Conservation (phyloP, 1,140 invertebrate genomes). For the Steinernema khuongi region DNA sequence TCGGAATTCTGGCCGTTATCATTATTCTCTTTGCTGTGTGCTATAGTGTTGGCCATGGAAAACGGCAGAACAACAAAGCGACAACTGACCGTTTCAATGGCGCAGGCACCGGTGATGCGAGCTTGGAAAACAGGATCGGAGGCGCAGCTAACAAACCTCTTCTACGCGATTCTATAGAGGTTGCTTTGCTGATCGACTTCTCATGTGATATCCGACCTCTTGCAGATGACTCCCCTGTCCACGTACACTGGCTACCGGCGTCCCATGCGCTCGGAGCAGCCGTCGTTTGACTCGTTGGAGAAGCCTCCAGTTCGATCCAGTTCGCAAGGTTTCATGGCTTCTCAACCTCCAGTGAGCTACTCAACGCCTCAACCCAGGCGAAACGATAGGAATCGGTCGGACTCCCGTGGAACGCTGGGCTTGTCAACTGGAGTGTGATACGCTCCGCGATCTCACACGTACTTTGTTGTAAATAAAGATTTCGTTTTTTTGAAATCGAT, state of each 20-base stretch:
- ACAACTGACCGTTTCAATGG: background rate
- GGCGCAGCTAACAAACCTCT: background rate
- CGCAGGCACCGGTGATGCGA: background rate
- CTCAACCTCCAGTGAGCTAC: background rate
- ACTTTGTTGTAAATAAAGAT: background rate
- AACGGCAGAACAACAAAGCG: background rate
- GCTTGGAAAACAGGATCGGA: background rate
- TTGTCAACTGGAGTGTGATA: background rate
- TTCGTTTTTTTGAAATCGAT: background rate
- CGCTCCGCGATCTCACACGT: background rate
- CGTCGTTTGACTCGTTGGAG: background rate
- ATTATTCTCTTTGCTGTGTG: slow-evolving; percentile 21
- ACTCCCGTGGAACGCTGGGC: background rate
- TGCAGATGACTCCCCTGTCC: background rate
- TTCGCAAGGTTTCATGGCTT: background rate
- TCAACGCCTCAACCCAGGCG: background rate
- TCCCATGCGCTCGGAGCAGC: background rate
- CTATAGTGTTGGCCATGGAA: background rate
- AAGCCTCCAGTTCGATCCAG: background rate
- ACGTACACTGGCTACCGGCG: background rate
- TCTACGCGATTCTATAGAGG: background rate
- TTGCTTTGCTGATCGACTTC: background rate
- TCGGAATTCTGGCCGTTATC: slow-evolving; percentile 18
- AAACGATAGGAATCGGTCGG: background rate
- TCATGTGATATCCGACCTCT: background rate